Evolutionary conservation across 2,797 vertebrate genomes (phyloP).

Genomic region (Sternarchorhynchus goeldii): DNA sequence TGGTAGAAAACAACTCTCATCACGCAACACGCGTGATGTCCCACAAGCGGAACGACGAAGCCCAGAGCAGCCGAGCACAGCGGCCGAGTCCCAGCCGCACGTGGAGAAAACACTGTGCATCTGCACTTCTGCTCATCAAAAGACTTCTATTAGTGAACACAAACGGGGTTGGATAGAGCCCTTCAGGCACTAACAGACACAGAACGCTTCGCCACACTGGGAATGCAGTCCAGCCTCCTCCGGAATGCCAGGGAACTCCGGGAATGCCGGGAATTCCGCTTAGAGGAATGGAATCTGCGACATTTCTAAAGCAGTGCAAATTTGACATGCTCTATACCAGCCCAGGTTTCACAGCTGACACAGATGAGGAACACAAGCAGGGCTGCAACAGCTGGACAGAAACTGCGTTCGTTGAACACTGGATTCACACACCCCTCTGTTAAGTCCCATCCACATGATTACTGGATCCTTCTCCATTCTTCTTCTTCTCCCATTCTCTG

Average conservation of each 20-base stretch:
- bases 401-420: too few species aligned
- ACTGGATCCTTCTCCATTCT: not conserved
- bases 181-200: constrained; percentile 22
- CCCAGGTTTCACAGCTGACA: too few species aligned
- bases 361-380: not conserved
- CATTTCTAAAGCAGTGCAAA: not conserved
- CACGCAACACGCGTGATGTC: constrained; percentile 1
- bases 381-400: not conserved
- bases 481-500: not conserved
- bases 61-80: not conserved
- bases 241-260: not conserved
- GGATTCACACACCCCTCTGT: too few species aligned
- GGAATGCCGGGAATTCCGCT: not conserved
- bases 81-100: not conserved
- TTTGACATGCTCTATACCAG: not conserved
- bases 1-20: constrained; percentile 11
- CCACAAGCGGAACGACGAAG: not conserved
- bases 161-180: not conserved
- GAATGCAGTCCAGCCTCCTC: not conserved
- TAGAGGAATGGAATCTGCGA: not conserved
- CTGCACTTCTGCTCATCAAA: not conserved
- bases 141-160: constrained; percentile 14
- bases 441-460: not conserved
- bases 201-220: not conserved
- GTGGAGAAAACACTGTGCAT: not conserved